These are phyloP conservation scores for Diaphora mendica DNA, from an alignment of 2,888 invertebrate genomes.

Conservation along the genomic window DNA sequence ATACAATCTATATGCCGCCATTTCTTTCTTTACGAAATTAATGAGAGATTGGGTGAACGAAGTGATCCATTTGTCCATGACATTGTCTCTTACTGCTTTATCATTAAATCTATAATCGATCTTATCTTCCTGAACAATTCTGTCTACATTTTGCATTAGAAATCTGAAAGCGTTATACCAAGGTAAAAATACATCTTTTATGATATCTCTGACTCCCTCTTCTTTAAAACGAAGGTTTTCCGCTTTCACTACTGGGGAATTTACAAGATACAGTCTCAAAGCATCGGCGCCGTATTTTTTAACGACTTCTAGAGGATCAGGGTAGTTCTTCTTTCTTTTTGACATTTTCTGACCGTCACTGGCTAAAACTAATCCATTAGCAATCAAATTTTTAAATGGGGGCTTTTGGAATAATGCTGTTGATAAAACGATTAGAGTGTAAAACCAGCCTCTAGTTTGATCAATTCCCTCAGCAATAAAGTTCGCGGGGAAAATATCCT, in stretches of 20 bases:
- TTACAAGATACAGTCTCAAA: constrained; percentile 97
- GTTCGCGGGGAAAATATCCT: constrained; percentile 97
- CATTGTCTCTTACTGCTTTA: constrained; percentile 87
- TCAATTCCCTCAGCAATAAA: constrained; percentile 99
- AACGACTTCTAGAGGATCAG: constrained; percentile 97
- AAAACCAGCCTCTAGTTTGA: constrained; percentile 99
- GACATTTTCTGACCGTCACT: constrained; percentile 99
- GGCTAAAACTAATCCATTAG: constrained; percentile 98
- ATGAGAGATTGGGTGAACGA: constrained; percentile 98
- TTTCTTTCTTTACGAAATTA: constrained; percentile 95
- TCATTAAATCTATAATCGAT: constrained; percentile 86
- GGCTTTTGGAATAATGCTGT: constrained; percentile 98
- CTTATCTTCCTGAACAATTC: constrained; percentile 90
- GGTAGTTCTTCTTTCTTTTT: constrained; percentile 99
- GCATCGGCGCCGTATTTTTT: constrained; percentile 99
- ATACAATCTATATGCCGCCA: constrained; percentile 97
- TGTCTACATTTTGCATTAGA: constrained; percentile 96
- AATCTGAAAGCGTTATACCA: constrained; percentile 98
- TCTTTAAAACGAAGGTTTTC: constrained; percentile 99
- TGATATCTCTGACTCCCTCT: constrained; percentile 97
- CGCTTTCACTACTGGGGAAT: constrained; percentile 98
- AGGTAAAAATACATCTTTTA: constrained; percentile 99
- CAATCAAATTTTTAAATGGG: constrained; percentile 99
- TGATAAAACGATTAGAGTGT: constrained; percentile 98
- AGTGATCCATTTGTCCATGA: constrained; percentile 99